These are phyloP conservation scores for Alouatta palliata DNA, from an alignment of 2,113 vertebrate species.

Conservation along the genomic window DNA sequence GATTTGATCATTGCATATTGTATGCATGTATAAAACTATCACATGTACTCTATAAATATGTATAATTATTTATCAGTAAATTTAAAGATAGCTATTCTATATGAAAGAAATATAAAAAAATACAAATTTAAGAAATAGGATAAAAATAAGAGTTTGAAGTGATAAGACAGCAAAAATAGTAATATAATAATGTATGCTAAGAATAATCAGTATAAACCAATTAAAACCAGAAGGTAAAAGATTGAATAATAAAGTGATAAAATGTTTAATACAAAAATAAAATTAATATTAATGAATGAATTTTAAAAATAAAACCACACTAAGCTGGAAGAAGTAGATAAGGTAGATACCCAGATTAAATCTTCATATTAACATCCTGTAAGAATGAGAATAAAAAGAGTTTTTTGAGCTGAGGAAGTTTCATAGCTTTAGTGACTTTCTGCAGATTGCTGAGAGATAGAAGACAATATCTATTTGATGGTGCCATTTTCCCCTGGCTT, in stretches of 20 bases:
- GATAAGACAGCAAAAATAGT: neutral
- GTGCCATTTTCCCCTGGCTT: neutral
- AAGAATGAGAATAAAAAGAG: neutral
- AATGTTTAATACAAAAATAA: neutral
- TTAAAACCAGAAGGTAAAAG: neutral
- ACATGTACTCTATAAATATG: neutral
- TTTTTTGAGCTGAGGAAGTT: neutral
- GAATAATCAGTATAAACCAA: neutral
- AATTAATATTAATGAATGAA: neutral
- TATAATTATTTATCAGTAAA: neutral
- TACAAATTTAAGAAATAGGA: neutral
- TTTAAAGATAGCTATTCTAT: neutral
- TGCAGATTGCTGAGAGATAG: slow-evolving; percentile 2
- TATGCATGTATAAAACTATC: neutral
- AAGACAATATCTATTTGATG: neutral
- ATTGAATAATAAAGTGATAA: neutral
- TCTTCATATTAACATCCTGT: neutral
- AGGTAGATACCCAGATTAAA: neutral
- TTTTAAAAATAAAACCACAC: slow-evolving; percentile 16
- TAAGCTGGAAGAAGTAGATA: neutral
- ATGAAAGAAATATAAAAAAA: neutral
- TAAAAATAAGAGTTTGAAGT: neutral
- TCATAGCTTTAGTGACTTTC: neutral
- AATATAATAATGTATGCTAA: neutral
- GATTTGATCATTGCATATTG: neutral